Evolutionary conservation across 2,797 vertebrate species (phyloP).

Genomic region (Merluccius polli): DNA sequence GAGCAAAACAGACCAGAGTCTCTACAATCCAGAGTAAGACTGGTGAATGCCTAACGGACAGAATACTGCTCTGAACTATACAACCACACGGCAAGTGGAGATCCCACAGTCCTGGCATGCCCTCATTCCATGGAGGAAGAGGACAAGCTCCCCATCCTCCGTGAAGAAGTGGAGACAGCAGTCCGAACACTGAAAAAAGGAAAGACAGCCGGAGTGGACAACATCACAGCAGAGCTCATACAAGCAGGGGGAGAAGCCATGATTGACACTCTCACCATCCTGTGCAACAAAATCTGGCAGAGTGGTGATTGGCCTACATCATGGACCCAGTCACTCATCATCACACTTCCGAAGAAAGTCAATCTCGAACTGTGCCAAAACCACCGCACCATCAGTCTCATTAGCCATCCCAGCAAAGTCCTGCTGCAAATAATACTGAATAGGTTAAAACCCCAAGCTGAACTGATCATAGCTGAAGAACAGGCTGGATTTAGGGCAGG

Average conservation of each 20-base stretch:
- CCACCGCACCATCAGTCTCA: not conserved
- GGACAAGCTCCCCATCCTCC: not conserved
- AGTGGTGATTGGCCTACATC: constrained; percentile 1
- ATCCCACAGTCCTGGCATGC: not conserved
- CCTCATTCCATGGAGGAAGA: not conserved
- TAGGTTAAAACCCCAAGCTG: constrained; percentile 1
- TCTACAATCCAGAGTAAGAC: not conserved
- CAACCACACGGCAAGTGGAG: not conserved
- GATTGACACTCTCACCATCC: not conserved
- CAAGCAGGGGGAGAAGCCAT: not conserved
- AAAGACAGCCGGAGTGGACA: not conserved
- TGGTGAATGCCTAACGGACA: not conserved
- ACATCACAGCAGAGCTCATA: not conserved
- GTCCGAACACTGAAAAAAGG: not conserved
- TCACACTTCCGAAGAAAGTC: constrained; percentile 1
- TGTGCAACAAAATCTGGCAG: constrained; percentile 5
- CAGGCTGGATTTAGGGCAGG: not conserved
- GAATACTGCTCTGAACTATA: not conserved
- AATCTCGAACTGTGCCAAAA: not conserved
- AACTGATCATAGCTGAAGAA: constrained; percentile 4
- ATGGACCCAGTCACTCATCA: constrained; percentile 2
- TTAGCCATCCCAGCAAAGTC: constrained; percentile 5
- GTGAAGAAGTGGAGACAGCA: not conserved
- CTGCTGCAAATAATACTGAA: not conserved
- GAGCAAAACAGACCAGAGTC: not conserved